Base-by-base conservation (phyloP, 2,797 vertebrate genomes). In the Salmo trutta region DNA sequence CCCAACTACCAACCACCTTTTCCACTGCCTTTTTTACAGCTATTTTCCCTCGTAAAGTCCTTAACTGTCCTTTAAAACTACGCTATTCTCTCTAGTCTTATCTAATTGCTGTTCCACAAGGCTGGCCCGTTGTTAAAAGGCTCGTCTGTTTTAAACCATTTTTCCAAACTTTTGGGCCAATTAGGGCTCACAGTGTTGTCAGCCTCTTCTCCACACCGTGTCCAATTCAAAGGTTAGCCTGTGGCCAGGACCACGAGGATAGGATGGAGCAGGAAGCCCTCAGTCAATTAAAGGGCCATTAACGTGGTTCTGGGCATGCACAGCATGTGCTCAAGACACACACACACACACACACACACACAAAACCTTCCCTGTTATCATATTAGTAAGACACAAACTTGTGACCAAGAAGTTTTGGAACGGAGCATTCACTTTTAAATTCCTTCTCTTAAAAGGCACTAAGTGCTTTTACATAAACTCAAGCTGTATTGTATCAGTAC, bases 161-260 rank as follows among this genome's bases (percentile, higher is more conserved):
- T 52, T 12, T 47, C 10, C 8, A 2, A 47, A 47, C 41, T 47
- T 47, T 47, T 47, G 41, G 41, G 10, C 12, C 10, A 12, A 47
- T 47, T 47, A 47, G 41, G 10, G 41, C 10, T 47, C 41, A 12
- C 41, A 47, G 41, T 8, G 36, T 47, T 47, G 41, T 47, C 41
- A 47, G 41, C 41, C 41, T 47, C 41, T 47, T 47, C 41, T 12
- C 6, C 7, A 27, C 31, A 71, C 7, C 41, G 41, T 16, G 53
- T 73, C 51, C 74, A 52, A 7, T 80, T 84, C 79, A 88, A 78
- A 86, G 81, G 78, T 83, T 78, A 76, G 21, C 31, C 24, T 1
- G 62, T 64, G 69, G 31, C 41, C 21, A 29, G 33, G 74, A 56
- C 69, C 33, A 4, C 75, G 66, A 72, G 33, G 78, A 74, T 59